Percentiles rank a stretch among this genome's conserved stretches.
Conservation (phyloP, 2,888 invertebrate genomes). For the Scaptomyza polygonia region DNA sequence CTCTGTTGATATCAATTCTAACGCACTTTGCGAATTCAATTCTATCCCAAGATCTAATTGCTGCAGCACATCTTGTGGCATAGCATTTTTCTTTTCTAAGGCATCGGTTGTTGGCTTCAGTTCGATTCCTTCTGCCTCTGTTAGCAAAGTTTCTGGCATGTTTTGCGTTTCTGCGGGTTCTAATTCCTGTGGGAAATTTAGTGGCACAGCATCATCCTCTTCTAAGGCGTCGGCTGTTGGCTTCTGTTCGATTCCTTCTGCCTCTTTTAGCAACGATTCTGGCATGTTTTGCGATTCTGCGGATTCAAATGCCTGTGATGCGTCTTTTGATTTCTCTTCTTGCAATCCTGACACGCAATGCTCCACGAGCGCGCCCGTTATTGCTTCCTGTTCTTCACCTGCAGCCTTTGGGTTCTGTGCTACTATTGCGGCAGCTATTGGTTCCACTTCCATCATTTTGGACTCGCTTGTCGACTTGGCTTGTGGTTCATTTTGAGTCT, state of each 20-base stretch:
- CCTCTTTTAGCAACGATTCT: background rate
- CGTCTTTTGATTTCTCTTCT: background rate
- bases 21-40: no score
- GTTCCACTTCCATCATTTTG: background rate
- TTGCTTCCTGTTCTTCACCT: background rate
- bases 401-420: background rate
- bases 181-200: no score
- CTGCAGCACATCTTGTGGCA: background rate
- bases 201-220: background rate
- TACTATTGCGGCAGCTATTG: background rate
- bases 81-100: background rate
- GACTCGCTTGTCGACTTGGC: background rate
- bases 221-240: background rate
- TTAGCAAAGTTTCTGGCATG: background rate
- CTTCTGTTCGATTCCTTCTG: background rate
- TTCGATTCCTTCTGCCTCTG: background rate
- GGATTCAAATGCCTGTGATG: background rate
- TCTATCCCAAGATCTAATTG: background rate
- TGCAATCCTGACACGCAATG: background rate
- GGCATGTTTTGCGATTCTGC: background rate
- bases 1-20: no score
- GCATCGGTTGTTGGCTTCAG: background rate
- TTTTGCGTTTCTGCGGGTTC: background rate
- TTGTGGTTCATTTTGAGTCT: background rate
- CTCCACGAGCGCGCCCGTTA: background rate